phyloP scores from a whole-genome alignment of 64 coral and sea anemone genomes.

The Stylophora pistillata region DNA sequence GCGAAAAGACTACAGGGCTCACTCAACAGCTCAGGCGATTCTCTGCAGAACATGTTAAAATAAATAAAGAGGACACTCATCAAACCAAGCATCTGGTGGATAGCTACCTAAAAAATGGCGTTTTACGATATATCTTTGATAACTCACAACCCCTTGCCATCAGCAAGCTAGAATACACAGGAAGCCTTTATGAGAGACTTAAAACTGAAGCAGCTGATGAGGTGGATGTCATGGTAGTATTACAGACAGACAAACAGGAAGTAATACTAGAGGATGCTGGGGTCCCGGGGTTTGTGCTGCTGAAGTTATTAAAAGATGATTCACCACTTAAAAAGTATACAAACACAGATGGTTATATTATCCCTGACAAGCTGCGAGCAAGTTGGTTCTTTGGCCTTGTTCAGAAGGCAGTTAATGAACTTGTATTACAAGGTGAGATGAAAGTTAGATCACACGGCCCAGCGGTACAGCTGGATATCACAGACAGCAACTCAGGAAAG shows the following conservation, averaged over 20 bases:
- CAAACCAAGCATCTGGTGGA: constrained; percentile 30
- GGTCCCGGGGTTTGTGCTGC: constrained; percentile 62
- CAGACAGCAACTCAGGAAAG: constrained; percentile 12
- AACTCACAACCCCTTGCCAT: constrained; percentile 50
- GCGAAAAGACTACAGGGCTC: background rate
- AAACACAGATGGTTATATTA: constrained; percentile 48
- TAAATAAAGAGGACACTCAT: constrained; percentile 38
- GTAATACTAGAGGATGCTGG: constrained; percentile 27
- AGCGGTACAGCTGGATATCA: constrained; percentile 81
- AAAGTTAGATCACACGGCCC: constrained; percentile 67
- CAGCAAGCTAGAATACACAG: constrained; percentile 50
- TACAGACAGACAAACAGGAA: constrained; percentile 50
- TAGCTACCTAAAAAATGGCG: constrained; percentile 50
- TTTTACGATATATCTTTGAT: constrained; percentile 37
- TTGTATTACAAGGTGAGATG: constrained; percentile 19
- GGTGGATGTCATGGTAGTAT: constrained; percentile 79
- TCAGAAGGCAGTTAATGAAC: constrained; percentile 43
- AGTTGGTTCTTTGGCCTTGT: constrained; percentile 78
- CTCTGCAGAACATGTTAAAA: constrained; percentile 65
- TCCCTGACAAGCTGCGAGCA: constrained; percentile 63
- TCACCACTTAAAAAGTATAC: constrained; percentile 45
- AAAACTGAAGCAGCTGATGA: constrained; percentile 82
- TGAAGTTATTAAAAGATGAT: constrained; percentile 38
- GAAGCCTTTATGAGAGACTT: constrained; percentile 73
- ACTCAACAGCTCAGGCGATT: constrained; percentile 46